Conservation (phyloP, 2,888 invertebrate genomes). For the Dryomyza anilis region DNA sequence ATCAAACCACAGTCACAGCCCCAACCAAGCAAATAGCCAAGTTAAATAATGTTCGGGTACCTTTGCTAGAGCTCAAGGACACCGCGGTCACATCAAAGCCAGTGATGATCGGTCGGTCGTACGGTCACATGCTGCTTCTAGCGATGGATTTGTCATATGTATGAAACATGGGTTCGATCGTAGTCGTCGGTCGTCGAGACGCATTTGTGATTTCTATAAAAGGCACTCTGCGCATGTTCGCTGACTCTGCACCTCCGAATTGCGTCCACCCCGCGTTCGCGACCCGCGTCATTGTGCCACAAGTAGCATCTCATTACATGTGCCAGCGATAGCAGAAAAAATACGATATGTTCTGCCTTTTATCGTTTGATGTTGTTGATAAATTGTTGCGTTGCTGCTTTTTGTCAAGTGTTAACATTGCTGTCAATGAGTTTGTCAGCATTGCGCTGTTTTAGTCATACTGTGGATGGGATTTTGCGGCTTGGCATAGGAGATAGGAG, state of each 20-base stretch:
- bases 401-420: conserved; percentile 37
- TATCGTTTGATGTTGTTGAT: conserved; percentile 6
- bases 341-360: too few relatives aligned
- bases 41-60: not conserved
- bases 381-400: conserved; percentile 22
- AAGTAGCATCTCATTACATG: conserved; percentile 3
- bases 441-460: too few relatives aligned
- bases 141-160: conserved; percentile 21
- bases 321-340: not conserved
- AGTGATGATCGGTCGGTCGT: not conserved
- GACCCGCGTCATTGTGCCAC: not conserved
- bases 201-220: not conserved
- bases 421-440: conserved; percentile 33
- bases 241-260: not conserved
- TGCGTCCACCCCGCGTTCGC: not conserved
- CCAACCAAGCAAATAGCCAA: not conserved
- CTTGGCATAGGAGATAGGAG: too few relatives aligned
- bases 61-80: conserved; percentile 16
- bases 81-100: conserved; percentile 17
- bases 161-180: conserved; percentile 16
- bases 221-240: not conserved
- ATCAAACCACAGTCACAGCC: too few relatives aligned
- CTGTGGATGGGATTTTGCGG: too few relatives aligned
- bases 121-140: too few relatives aligned
- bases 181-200: not conserved